phyloP scores from a whole-genome alignment of 1,140 invertebrate genomes.

The Paralvinella palmiformis region DNA sequence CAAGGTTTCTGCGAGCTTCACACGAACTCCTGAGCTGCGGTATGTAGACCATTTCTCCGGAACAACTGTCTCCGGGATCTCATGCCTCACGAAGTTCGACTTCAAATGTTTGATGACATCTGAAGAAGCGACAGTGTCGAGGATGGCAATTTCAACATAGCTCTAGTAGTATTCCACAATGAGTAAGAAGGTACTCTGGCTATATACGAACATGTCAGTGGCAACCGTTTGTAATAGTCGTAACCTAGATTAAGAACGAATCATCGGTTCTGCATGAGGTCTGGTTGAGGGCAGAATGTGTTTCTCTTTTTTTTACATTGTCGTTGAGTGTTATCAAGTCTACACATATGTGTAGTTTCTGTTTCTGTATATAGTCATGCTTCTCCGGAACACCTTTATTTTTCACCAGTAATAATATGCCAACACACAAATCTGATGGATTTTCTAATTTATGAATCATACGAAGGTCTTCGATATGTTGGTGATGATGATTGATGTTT shows the following conservation, averaged over 20 bases:
- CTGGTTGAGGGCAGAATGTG: conserved; percentile 24
- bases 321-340: conserved; percentile 28
- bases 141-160: conserved; percentile 7
- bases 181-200: neutral
- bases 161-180: conserved; percentile 12
- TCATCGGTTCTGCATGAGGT: no score
- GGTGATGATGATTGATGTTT: no score
- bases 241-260: no score
- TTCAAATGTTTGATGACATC: conserved; percentile 4
- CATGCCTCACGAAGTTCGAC: conserved; percentile 2
- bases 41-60: conserved; percentile 15
- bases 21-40: neutral
- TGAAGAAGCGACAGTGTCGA: neutral
- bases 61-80: neutral
- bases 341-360: conserved; percentile 24
- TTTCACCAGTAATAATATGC: no score
- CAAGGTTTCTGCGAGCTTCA: neutral
- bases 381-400: no score
- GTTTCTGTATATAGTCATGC: conserved; percentile 14
- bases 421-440: no score
- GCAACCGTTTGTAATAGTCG: no score
- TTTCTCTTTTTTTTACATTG: conserved; percentile 21
- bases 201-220: conserved; percentile 10
- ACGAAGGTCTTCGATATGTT: no score
- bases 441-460: no score